Evolutionary conservation across 2,888 invertebrate species (phyloP).

Genomic region (Cyrtodaria siliqua): DNA sequence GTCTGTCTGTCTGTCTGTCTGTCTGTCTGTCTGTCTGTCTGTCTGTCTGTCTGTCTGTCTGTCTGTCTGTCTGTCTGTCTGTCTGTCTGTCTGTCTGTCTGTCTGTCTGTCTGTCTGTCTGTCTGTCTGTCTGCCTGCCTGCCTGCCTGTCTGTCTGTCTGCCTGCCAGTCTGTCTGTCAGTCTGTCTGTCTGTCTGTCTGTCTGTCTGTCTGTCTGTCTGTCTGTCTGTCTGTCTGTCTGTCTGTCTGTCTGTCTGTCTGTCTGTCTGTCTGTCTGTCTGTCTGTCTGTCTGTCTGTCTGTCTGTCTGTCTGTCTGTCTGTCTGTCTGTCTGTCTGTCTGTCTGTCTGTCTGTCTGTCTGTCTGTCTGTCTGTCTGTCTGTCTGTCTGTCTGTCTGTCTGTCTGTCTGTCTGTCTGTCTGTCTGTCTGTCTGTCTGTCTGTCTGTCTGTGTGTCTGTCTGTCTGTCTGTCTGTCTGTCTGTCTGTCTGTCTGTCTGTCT

Average conservation of each 20-base stretch:
- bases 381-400: too few species aligned
- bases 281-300: constrained; percentile 2
- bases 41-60: constrained; percentile 3
- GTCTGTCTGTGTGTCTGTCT: too few species aligned
- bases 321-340: constrained; percentile 5
- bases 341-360: constrained; percentile 1
- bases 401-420: too few species aligned
- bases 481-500: too few species aligned
- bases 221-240: neutral
- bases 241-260: neutral
- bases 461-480: too few species aligned
- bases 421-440: too few species aligned
- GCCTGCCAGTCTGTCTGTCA: too few species aligned
- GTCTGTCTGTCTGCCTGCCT: too few species aligned
- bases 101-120: constrained; percentile 4
- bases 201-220: too few species aligned
- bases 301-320: constrained; percentile 7
- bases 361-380: too few species aligned
- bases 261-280: neutral
- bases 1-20: constrained; percentile 1
- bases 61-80: constrained; percentile 2
- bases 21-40: constrained; percentile 20
- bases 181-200: too few species aligned
- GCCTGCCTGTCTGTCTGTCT: too few species aligned
- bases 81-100: constrained; percentile 7